phyloP scores from a whole-genome alignment of 92 coral and sea anemone genomes.

The Epizoanthus stellaris region DNA sequence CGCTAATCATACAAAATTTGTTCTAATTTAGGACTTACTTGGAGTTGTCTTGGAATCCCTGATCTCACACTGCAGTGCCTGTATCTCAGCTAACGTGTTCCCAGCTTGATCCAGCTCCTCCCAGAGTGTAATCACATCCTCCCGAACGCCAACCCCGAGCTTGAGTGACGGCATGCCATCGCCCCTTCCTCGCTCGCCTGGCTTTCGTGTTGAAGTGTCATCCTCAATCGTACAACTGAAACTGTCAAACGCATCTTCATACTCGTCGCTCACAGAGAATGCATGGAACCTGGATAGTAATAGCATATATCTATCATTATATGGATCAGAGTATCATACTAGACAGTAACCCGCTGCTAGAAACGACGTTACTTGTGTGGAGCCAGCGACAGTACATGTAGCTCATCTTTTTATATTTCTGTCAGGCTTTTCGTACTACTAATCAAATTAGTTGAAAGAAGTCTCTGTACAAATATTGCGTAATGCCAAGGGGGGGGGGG shows the following conservation, averaged over 20 bases:
- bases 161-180: conserved; percentile 88
- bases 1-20: neutral
- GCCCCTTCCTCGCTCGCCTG: conserved; percentile 84
- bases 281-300: conserved; percentile 87
- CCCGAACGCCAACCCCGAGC: conserved; percentile 95
- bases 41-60: conserved; percentile 81
- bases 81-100: conserved; percentile 91
- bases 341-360: too few relatives aligned
- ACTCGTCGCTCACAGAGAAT: conserved; percentile 83
- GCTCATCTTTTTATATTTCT: too few relatives aligned
- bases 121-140: conserved; percentile 93
- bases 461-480: too few relatives aligned
- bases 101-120: conserved; percentile 96
- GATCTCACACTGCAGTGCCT: conserved; percentile 87
- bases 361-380: too few relatives aligned
- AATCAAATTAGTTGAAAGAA: too few relatives aligned
- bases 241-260: conserved; percentile 76
- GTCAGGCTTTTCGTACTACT: too few relatives aligned
- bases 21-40: conserved; percentile 41
- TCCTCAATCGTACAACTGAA: conserved; percentile 64
- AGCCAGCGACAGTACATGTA: too few relatives aligned
- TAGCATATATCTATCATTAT: neutral
- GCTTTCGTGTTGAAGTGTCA: conserved; percentile 43
- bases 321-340: too few relatives aligned
- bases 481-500: too few relatives aligned